Conservation (phyloP, 2,113 vertebrate genomes). For the Sciurus niger region DNA sequence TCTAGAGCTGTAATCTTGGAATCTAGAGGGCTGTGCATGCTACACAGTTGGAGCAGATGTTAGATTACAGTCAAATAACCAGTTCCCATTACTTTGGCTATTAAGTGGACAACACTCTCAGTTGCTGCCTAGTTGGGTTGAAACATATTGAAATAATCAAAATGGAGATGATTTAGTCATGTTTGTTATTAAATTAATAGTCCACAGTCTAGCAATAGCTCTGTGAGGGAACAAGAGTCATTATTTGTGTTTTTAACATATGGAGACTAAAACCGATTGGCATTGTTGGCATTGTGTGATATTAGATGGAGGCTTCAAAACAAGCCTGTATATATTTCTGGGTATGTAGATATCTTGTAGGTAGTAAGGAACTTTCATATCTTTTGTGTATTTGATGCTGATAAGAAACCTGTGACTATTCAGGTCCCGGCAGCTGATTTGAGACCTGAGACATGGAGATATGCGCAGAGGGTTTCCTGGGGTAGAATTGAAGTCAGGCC, state of each 20-base stretch:
- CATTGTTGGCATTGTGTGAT: neutral
- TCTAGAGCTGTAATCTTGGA: neutral
- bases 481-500: neutral
- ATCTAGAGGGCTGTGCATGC: neutral
- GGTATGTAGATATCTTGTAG: neutral
- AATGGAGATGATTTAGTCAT: neutral
- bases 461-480: neutral
- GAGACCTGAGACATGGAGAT: neutral
- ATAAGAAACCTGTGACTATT: neutral
- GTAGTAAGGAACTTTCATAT: neutral
- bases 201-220: neutral
- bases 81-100: neutral
- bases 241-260: neutral
- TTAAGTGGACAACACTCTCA: neutral
- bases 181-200: slow-evolving; percentile 26
- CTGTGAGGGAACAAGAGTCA: neutral
- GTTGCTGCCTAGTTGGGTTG: neutral
- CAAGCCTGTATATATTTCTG: neutral
- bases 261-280: neutral
- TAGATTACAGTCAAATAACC: neutral
- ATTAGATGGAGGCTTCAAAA: neutral
- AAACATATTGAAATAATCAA: slow-evolving; percentile 21
- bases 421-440: neutral
- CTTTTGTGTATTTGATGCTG: neutral
- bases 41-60: neutral